Evolutionary conservation across 2,888 invertebrate species (phyloP).

Genomic region (Cheiracanthium punctorium): DNA sequence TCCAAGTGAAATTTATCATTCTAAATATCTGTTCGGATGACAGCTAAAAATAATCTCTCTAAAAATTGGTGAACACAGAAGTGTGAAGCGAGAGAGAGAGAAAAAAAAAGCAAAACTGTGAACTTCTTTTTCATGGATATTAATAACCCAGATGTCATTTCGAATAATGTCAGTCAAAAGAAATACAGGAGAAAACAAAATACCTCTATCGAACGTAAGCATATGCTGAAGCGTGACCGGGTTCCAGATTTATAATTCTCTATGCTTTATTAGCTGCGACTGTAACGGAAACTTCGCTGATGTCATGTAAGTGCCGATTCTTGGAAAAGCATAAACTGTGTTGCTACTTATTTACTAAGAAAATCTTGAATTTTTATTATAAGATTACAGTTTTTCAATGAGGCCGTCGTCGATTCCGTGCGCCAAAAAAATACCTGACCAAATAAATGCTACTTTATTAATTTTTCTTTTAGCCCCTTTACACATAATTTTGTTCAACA

Average conservation of each 20-base stretch:
- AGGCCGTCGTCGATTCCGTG: no score
- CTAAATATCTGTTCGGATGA: no score
- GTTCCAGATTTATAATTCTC: not conserved
- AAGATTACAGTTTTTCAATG: no score
- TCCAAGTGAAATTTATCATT: no score
- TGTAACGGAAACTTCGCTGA: not conserved
- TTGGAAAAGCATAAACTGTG: no score
- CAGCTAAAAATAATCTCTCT: no score
- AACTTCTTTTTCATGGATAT: not conserved
- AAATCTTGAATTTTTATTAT: no score
- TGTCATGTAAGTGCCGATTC: not conserved
- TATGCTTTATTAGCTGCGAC: not conserved
- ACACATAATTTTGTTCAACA: no score
- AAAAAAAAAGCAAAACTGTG: not conserved
- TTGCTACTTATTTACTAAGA: no score
- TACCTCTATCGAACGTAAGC: not conserved
- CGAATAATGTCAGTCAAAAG: not conserved
- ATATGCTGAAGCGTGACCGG: not conserved
- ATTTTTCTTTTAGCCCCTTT: no score
- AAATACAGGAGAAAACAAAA: not conserved
- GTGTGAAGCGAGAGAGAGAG: not conserved
- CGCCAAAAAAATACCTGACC: no score
- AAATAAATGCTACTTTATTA: no score
- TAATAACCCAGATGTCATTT: not conserved
- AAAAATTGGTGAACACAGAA: not conserved